A percentile compares a stretch with the other conserved stretches of the same genome.
phyloP scores from a whole-genome alignment of 1,140 invertebrate genomes.

The Archivesica marissinica region DNA sequence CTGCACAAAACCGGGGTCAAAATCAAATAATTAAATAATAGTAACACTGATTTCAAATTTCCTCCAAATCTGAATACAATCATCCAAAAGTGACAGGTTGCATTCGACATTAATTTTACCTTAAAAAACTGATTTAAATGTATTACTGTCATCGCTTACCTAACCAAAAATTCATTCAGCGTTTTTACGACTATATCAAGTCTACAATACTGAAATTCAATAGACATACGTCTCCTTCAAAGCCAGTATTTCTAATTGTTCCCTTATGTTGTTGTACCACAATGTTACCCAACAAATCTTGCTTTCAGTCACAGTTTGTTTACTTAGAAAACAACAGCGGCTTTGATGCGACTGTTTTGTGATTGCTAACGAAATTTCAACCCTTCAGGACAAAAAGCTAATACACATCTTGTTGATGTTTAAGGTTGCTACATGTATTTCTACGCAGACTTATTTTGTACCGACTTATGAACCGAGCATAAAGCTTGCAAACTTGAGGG shows the following conservation, averaged over 20 bases:
- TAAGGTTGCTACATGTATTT: neutral
- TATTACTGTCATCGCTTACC: too few species aligned
- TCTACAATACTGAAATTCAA: conserved; percentile 2
- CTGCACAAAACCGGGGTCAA: too few species aligned
- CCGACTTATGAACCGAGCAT: too few species aligned
- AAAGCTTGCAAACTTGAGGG: too few species aligned
- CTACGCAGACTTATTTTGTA: too few species aligned
- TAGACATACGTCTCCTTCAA: conserved; percentile 3
- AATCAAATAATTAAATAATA: too few species aligned
- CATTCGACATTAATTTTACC: too few species aligned
- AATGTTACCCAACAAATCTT: conserved; percentile 26
- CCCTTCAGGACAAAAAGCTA: neutral
- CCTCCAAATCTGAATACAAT: too few species aligned
- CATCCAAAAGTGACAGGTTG: too few species aligned
- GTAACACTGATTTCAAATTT: too few species aligned
- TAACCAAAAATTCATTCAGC: too few species aligned
- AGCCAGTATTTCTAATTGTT: conserved; percentile 29
- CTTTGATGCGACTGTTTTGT: conserved; percentile 44
- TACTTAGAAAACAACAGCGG: conserved; percentile 36
- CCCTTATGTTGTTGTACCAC: neutral
- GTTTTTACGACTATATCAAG: neutral
- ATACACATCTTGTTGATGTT: neutral
- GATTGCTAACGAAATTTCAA: conserved; percentile 1
- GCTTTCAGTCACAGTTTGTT: conserved; percentile 44
- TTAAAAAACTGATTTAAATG: too few species aligned